A percentile compares a stretch with the other conserved stretches of the same genome.
Conservation (phyloP, 1,140 invertebrate species). For the Epicauta chinensis region DNA sequence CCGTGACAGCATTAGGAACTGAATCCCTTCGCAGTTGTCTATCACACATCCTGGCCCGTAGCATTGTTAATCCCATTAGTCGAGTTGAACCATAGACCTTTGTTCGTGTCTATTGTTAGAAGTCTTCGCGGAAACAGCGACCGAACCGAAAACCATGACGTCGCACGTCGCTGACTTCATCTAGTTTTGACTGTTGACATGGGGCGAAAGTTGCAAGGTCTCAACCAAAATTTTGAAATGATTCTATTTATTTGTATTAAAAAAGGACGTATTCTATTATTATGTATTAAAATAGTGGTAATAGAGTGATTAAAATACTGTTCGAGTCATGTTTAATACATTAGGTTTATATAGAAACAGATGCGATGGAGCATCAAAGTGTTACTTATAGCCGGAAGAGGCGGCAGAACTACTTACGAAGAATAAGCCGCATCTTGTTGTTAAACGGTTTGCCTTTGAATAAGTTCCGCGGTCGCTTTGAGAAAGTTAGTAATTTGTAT, state of each 20-base stretch:
- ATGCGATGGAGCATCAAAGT: constrained; percentile 16
- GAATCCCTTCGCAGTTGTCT: constrained; percentile 22
- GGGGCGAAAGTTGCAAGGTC: too few relatives aligned
- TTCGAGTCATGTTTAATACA: too few relatives aligned
- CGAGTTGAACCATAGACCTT: constrained; percentile 26
- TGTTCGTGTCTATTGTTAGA: constrained; percentile 26
- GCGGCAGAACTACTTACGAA: constrained; percentile 20
- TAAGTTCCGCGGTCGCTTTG: constrained; percentile 22
- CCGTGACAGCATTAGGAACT: neutral
- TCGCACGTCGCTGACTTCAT: constrained; percentile 26
- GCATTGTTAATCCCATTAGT: constrained; percentile 32
- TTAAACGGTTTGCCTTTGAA: constrained; percentile 21
- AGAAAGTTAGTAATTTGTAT: constrained; percentile 29
- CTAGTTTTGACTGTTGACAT: too few relatives aligned
- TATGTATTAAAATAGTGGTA: too few relatives aligned
- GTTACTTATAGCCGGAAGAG: constrained; percentile 18
- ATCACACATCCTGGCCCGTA: constrained; percentile 30
- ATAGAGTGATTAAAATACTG: too few relatives aligned
- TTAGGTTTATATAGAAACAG: neutral
- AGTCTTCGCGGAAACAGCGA: constrained; percentile 27
- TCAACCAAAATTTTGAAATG: too few relatives aligned
- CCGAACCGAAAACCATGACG: constrained; percentile 23
- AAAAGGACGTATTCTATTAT: too few relatives aligned
- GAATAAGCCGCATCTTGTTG: constrained; percentile 19
- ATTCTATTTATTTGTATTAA: too few relatives aligned